phyloP scores from a whole-genome alignment of 2,113 vertebrate genomes.

The Euleptes europaea region DNA sequence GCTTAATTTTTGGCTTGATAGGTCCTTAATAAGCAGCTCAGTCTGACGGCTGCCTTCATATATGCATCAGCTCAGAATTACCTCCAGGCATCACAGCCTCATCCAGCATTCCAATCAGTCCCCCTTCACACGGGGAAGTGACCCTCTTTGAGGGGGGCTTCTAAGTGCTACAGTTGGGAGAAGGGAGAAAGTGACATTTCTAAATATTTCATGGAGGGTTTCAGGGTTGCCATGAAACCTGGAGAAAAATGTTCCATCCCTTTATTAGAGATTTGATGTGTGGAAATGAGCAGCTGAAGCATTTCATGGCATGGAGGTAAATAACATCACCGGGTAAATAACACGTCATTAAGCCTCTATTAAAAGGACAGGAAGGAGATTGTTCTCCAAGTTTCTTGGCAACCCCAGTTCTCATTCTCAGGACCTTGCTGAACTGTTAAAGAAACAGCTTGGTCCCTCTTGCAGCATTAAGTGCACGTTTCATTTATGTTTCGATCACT shows the following conservation, averaged over 20 bases:
- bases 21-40: conserved; percentile 41
- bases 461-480: background rate
- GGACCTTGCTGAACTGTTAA: background rate
- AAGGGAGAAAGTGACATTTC: background rate
- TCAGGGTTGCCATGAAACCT: too few species aligned
- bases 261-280: too few species aligned
- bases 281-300: too few species aligned
- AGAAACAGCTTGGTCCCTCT: background rate
- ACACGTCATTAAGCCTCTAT: too few species aligned
- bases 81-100: background rate
- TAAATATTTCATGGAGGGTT: background rate
- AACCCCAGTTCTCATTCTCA: background rate
- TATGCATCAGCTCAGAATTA: conserved; percentile 9
- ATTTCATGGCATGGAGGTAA: too few species aligned
- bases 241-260: too few species aligned
- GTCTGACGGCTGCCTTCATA: conserved; percentile 11
- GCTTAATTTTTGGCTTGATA: conserved; percentile 53
- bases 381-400: too few species aligned
- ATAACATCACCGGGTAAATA: too few species aligned
- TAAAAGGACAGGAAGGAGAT: too few species aligned
- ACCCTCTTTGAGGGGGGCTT: background rate
- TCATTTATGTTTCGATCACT: background rate
- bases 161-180: background rate
- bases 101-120: background rate
- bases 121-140: background rate